Conservation (phyloP, 2,888 invertebrate genomes). For the Eupithecia centaureata region DNA sequence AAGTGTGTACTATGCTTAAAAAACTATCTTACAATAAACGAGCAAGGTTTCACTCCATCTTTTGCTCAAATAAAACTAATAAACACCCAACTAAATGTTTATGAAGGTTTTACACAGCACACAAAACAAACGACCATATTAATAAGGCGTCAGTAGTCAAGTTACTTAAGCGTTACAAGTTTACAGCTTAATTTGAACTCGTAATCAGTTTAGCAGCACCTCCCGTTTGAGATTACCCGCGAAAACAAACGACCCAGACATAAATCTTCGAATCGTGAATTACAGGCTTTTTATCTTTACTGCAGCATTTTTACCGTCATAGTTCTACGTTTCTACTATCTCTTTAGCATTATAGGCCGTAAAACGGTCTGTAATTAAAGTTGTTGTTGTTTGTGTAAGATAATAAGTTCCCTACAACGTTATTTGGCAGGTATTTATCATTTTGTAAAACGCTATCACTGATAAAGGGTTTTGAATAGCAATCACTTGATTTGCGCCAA, state of each 20-base stretch:
- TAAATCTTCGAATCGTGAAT: constrained; percentile 67
- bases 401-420: background rate
- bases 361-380: constrained; percentile 19
- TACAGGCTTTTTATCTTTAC: constrained; percentile 63
- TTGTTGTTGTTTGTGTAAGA: constrained; percentile 13
- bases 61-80: constrained; percentile 13
- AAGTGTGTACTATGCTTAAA: background rate
- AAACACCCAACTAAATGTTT: constrained; percentile 29
- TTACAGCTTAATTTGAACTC: constrained; percentile 81
- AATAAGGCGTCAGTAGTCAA: constrained; percentile 57
- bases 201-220: constrained; percentile 74
- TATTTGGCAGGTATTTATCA: background rate
- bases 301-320: constrained; percentile 51
- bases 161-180: constrained; percentile 77
- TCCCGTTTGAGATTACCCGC: constrained; percentile 63
- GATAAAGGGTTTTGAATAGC: background rate
- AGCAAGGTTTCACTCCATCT: constrained; percentile 15
- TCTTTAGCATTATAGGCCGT: constrained; percentile 38
- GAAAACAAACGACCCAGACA: constrained; percentile 72
- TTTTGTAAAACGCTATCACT: constrained; percentile 2
- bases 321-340: constrained; percentile 50
- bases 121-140: constrained; percentile 58
- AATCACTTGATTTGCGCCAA: background rate
- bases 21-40: constrained; percentile 17
- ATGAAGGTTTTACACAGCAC: constrained; percentile 38